Base-by-base conservation (phyloP, 2,113 vertebrate species). In the Tricholaema leucomelas region DNA sequence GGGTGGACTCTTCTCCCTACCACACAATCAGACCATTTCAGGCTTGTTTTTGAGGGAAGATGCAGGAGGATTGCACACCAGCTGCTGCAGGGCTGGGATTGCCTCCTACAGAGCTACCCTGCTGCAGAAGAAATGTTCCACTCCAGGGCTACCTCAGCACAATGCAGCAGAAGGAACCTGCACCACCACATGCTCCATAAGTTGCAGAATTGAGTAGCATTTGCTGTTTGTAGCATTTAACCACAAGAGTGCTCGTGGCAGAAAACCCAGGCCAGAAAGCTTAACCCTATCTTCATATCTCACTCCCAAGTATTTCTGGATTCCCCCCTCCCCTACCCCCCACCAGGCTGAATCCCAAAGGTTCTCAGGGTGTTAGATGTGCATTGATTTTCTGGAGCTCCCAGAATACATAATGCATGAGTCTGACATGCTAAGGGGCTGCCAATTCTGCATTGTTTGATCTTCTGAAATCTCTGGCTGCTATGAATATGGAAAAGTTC, bases 401-500 rank as follows among this genome's bases (percentile, higher is more conserved):
- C 79, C 44, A 70, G 67, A 33, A 92, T 87, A 46, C 73, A 94
- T 95, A 78, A 93, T 94, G 67, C 46, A 94, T 54, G 77, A 91
- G 81, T 36, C 52, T 67, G 60, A 60, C 64, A 33, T 10, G 67
- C 81, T 74, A 91, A 21, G 40, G 78, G 92, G 55, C 58, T 44
- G 25, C 87, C 65, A 52, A 77, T 91, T 81, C 85, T 8, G 5
- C 56, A 9, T 28, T 89, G 88, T 94, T 93, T 96, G 94, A 95
- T 95, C 95, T 84, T 65, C 91, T 46, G 67, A 88, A 94, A 86
- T 94, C 94, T 88, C 87, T 70, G 4, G 1, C 69, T 77, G 66
- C 50, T 71, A 92, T 93, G 92, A 95, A 96, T 96, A 97, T 95
- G 93, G 81, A 95, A 69, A 84, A 82, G 93, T 82, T 93, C 91